phyloP scores from a whole-genome alignment of 2,888 invertebrate species.

The Spodoptera littoralis region DNA sequence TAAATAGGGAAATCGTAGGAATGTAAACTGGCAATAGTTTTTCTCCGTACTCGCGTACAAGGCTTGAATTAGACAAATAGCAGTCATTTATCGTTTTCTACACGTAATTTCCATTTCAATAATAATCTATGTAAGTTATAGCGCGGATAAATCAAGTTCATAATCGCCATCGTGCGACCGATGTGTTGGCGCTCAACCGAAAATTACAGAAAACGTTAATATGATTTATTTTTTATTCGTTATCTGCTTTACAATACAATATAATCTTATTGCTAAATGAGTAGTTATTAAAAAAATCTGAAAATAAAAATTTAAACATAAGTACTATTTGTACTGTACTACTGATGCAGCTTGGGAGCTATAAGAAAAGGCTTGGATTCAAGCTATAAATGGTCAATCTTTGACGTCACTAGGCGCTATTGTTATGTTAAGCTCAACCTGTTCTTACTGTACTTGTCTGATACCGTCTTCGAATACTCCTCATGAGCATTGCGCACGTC shows the following conservation, averaged over 20 bases:
- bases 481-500: conserved; percentile 18
- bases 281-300: too few species aligned
- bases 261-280: too few species aligned
- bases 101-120: conserved; percentile 70
- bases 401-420: conserved; percentile 29
- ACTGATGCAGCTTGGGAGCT: too few species aligned
- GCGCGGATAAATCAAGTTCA: conserved; percentile 66
- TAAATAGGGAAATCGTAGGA: conserved; percentile 35
- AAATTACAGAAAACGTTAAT: conserved; percentile 24
- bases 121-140: conserved; percentile 71
- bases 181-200: conserved; percentile 18
- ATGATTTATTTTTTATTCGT: conserved; percentile 11
- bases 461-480: conserved; percentile 41
- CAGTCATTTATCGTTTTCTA: conserved; percentile 68
- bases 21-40: conserved; percentile 39
- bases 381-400: conserved; percentile 1
- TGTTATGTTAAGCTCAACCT: conserved; percentile 39
- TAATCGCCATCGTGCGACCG: conserved; percentile 48
- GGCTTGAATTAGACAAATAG: conserved; percentile 63
- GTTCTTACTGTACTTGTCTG: conserved; percentile 39
- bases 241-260: neutral
- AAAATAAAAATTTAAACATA: too few species aligned
- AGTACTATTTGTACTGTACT: too few species aligned
- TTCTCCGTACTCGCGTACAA: conserved; percentile 42
- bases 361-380: neutral